These are phyloP conservation scores for Pelagia noctiluca DNA, from an alignment of 30 jellyfish, hydroid and myxozoan species.

Conservation along the genomic window DNA sequence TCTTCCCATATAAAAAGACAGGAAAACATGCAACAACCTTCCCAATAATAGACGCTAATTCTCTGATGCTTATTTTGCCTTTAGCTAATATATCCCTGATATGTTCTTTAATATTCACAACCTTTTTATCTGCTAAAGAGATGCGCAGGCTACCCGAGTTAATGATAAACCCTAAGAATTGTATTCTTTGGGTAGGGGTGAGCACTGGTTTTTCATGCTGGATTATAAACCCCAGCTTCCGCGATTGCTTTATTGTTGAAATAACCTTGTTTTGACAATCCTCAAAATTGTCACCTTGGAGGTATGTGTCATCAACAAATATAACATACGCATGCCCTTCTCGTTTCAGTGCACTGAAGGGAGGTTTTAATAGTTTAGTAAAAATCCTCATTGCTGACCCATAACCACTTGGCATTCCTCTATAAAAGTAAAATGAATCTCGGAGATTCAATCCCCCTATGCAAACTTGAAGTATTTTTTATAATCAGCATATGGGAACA, in stretches of 20 bases:
- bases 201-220: neutral
- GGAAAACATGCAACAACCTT: no score
- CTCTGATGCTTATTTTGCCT: neutral
- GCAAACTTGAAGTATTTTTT: slow-evolving; percentile 46
- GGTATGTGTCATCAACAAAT: slow-evolving; percentile 29
- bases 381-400: slow-evolving; percentile 19
- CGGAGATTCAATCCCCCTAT: slow-evolving; percentile 15
- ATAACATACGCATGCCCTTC: neutral
- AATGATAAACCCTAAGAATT: slow-evolving; percentile 19
- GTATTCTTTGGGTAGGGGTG: neutral
- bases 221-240: neutral
- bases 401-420: slow-evolving; percentile 45
- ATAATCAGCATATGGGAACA: slow-evolving; percentile 13
- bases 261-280: neutral
- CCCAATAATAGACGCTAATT: slow-evolving; percentile 36
- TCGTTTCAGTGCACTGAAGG: neutral
- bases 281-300: slow-evolving; percentile 5
- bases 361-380: slow-evolving; percentile 42
- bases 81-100: neutral
- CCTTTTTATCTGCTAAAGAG: neutral
- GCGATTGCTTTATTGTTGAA: neutral
- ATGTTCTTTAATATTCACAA: neutral
- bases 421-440: neutral
- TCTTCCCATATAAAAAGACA: no score
- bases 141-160: slow-evolving; percentile 1